Evolutionary conservation across 2,113 vertebrate genomes (phyloP).

Genomic region (Microtus montanus): DNA sequence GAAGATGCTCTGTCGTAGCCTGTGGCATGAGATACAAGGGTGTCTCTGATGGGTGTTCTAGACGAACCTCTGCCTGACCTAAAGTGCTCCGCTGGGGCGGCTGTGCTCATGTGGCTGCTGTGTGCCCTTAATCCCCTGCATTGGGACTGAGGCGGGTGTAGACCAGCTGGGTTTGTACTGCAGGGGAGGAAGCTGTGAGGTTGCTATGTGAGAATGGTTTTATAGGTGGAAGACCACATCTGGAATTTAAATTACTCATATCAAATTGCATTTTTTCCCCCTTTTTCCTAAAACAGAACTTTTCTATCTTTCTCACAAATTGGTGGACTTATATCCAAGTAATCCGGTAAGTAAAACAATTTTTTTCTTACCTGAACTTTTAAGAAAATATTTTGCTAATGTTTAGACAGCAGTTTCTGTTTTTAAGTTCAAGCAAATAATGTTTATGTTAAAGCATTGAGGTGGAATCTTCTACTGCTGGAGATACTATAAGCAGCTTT

Average conservation of each 20-base stretch:
- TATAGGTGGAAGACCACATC: background rate
- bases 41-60: background rate
- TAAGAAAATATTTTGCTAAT: slow-evolving; percentile 44
- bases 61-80: background rate
- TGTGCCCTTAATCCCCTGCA: background rate
- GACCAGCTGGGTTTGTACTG: background rate
- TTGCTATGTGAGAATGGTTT: background rate
- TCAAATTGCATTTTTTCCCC: slow-evolving; percentile 38
- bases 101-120: background rate
- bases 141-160: no score
- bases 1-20: background rate
- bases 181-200: background rate
- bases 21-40: background rate
- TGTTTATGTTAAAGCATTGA: slow-evolving; percentile 31
- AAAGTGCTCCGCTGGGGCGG: background rate
- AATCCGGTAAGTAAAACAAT: slow-evolving; percentile 93
- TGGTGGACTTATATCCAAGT: slow-evolving; percentile 99
- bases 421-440: slow-evolving; percentile 11
- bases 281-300: slow-evolving; percentile 87
- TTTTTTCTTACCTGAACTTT: slow-evolving; percentile 41
- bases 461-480: background rate
- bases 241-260: background rate
- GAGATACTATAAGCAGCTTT: background rate
- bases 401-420: slow-evolving; percentile 37
- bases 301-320: slow-evolving; percentile 98